phyloP scores from a whole-genome alignment of 2,113 vertebrate genomes.

The Corythornis cristatus region DNA sequence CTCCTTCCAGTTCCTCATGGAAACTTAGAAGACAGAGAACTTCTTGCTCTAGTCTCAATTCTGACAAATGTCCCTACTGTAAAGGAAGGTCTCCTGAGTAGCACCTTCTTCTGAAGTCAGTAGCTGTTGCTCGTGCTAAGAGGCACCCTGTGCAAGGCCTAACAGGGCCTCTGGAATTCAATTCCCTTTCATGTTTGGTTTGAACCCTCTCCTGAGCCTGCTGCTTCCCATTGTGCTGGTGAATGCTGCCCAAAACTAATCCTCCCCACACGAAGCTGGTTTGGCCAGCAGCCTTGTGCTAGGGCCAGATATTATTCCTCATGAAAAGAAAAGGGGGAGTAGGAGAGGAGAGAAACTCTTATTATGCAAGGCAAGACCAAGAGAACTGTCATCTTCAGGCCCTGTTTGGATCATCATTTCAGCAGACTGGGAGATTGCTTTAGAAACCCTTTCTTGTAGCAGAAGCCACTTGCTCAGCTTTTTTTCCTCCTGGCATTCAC shows the following conservation, averaged over 20 bases:
- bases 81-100: neutral
- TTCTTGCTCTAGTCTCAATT: neutral
- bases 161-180: neutral
- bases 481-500: neutral
- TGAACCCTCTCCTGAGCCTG: neutral
- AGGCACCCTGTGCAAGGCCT: neutral
- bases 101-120: neutral
- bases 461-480: neutral
- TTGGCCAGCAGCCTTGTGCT: constrained; percentile 3
- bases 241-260: neutral
- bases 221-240: neutral
- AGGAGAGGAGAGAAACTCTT: neutral
- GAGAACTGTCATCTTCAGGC: neutral
- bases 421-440: neutral
- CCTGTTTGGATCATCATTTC: neutral
- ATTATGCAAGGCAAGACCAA: neutral
- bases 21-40: neutral
- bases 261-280: neutral
- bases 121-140: neutral
- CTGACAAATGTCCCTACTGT: neutral
- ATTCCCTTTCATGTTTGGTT: neutral
- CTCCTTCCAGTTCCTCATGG: neutral
- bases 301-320: neutral
- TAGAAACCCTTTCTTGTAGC: neutral
- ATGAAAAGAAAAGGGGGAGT: neutral